A percentile compares a stretch with the other conserved stretches of the same genome.
Conservation (phyloP, 2,797 vertebrate species). For the Pangasius djambal region DNA sequence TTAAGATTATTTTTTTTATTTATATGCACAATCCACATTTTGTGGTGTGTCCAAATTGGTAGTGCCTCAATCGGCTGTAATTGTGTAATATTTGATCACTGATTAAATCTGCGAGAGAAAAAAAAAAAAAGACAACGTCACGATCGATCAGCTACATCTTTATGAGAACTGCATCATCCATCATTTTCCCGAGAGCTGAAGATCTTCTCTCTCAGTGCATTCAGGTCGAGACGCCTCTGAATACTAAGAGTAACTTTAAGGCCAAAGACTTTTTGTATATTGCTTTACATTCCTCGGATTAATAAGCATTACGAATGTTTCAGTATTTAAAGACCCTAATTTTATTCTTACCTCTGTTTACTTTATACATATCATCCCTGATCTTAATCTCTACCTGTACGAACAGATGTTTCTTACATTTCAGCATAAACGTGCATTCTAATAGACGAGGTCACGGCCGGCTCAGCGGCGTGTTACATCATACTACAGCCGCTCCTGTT, state of each 20-base stretch:
- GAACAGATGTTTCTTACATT: conserved; percentile 3
- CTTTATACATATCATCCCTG: neutral
- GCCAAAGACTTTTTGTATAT: neutral
- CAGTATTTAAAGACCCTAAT: neutral
- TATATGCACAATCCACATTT: neutral
- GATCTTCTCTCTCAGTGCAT: neutral
- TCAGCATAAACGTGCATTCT: neutral
- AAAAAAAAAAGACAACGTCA: no score
- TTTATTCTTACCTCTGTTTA: neutral
- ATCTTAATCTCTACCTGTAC: neutral
- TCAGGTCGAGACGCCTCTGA: neutral
- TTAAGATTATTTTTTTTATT: neutral
- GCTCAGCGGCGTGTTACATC: neutral
- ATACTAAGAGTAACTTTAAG: no score
- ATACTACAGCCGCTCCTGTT: neutral
- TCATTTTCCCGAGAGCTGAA: neutral
- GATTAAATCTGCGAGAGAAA: neutral
- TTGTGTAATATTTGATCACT: neutral
- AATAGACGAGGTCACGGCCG: neutral
- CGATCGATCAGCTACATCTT: neutral
- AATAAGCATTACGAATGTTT: neutral
- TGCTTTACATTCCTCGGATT: neutral
- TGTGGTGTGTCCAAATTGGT: neutral
- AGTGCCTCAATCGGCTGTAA: neutral
- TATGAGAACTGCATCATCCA: neutral